phyloP scores from a whole-genome alignment of 2,113 vertebrate genomes.

The Isichthys henryi region DNA sequence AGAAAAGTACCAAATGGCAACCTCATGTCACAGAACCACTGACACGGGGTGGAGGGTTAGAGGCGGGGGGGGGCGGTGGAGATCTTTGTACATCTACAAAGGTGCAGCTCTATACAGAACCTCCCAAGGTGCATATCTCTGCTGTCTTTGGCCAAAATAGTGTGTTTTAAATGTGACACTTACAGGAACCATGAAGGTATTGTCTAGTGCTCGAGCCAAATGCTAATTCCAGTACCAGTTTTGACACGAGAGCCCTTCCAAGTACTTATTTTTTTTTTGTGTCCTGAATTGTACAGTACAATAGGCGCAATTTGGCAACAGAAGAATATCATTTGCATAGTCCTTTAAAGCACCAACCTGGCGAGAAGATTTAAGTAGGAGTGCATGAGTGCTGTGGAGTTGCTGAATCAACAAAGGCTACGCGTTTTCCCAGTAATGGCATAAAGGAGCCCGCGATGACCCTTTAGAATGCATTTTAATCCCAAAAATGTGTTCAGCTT shows the following conservation, averaged over 20 bases:
- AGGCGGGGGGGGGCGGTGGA: neutral
- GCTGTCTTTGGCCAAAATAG: neutral
- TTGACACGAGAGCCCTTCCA: slow-evolving; percentile 6
- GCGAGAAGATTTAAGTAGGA: neutral
- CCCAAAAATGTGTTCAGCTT: neutral
- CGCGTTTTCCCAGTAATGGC: neutral
- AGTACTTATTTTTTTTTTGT: neutral
- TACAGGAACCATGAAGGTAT: neutral
- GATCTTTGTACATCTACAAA: neutral
- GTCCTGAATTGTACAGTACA: neutral
- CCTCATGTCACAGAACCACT: neutral
- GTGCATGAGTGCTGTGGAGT: neutral
- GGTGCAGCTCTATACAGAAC: neutral
- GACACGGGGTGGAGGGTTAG: neutral
- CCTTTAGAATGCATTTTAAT: neutral
- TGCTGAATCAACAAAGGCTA: neutral
- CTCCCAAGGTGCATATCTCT: neutral
- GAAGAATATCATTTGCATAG: slow-evolving; percentile 10
- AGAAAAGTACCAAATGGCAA: neutral
- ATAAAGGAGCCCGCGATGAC: neutral
- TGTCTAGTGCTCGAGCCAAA: neutral
- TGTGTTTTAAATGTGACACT: neutral
- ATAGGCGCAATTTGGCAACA: neutral
- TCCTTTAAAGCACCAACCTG: slow-evolving; percentile 3
- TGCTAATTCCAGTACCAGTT: neutral